A percentile compares a stretch with the other conserved stretches of the same genome.
Evolutionary conservation across 2,113 vertebrate species (phyloP).

Genomic region (Anguilla japonica): DNA sequence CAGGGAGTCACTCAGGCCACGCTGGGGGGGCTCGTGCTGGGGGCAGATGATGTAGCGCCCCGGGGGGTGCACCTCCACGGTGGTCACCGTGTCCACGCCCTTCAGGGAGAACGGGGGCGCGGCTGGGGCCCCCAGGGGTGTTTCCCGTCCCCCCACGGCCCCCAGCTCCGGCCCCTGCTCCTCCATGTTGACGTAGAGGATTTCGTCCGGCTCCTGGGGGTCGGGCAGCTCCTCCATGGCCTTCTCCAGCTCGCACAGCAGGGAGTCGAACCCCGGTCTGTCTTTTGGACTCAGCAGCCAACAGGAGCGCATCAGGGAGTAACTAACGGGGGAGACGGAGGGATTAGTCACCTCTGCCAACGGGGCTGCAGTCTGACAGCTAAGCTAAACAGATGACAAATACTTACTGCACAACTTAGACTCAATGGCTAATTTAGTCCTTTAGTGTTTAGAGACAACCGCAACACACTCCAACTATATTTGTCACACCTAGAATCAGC

Average conservation of each 20-base stretch:
- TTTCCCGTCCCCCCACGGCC: slow-evolving; percentile 71
- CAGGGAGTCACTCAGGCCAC: slow-evolving; percentile 58
- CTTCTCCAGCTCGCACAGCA: slow-evolving; percentile 79
- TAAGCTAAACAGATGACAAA: no score
- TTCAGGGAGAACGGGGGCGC: slow-evolving; percentile 58
- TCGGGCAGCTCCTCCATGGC: slow-evolving; percentile 80
- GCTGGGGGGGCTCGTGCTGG: slow-evolving; percentile 68
- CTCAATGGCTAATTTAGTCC: no score
- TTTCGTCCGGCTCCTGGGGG: slow-evolving; percentile 80
- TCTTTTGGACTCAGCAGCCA: slow-evolving; percentile 87
- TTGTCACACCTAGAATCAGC: no score
- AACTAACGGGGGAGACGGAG: slow-evolving; percentile 63
- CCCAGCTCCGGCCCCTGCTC: slow-evolving; percentile 67
- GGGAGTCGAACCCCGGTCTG: slow-evolving; percentile 75
- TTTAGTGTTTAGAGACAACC: no score
- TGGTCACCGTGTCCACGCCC: slow-evolving; percentile 69
- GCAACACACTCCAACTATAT: no score
- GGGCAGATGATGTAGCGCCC: slow-evolving; percentile 86
- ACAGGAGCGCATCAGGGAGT: slow-evolving; percentile 83
- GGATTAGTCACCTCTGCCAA: neutral
- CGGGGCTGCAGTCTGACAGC: neutral
- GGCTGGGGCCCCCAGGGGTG: slow-evolving; percentile 37
- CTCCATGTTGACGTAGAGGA: slow-evolving; percentile 92
- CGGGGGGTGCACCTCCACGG: slow-evolving; percentile 74
- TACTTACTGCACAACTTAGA: no score